Base-by-base conservation (phyloP, 1,140 invertebrate species). In the Condylostylus longicornis region DNA sequence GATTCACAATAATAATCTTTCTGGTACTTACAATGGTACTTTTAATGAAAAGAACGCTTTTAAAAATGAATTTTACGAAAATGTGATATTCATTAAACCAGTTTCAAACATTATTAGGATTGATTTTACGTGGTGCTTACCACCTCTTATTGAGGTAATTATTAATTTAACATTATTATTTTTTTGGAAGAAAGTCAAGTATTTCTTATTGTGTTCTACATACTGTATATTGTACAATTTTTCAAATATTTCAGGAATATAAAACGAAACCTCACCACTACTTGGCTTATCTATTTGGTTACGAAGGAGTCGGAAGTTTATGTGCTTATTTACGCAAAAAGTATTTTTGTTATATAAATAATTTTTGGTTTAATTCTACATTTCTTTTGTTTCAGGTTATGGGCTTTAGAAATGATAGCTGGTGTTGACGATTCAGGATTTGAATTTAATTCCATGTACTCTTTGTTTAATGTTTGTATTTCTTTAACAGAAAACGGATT, bases 281-380 rank as follows among this genome's bases (percentile, higher is more conserved):
- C 47, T 52, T 94, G 0, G 76, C 79, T 1, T 84, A 78, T 61
- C 58, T 94, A 5, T 62, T 94, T 5, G 88, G 85, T 1, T 81
- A 94, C 56, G 87, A 94, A 63, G 88, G 88, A 2, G 72, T 77
- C 46, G 87, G 86, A 17, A 88, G 84, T 46, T 60, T 95, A 9
- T 70, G 89, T 1, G 81, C 82, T 23, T 85, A 83, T 51, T 64
- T 95, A 20, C 74, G 81, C 40, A 72, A 77, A 33, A 81, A 79
- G 66, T 72, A 54, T 58, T 67, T 63, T 13, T 2, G 10, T 1
- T 10, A 13, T 17, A 19, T 32, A 22, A 28, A 17, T 28, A 18
- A 18, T 40, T 41, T 19, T 40, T 5, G 28, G 6, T 20, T 41
- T 12, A 35, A 32, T 35, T 32, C 29, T 9, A 21, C n/a, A 18